Base-by-base conservation (phyloP, 2,888 invertebrate species). In the Rotaria macrura region DNA sequence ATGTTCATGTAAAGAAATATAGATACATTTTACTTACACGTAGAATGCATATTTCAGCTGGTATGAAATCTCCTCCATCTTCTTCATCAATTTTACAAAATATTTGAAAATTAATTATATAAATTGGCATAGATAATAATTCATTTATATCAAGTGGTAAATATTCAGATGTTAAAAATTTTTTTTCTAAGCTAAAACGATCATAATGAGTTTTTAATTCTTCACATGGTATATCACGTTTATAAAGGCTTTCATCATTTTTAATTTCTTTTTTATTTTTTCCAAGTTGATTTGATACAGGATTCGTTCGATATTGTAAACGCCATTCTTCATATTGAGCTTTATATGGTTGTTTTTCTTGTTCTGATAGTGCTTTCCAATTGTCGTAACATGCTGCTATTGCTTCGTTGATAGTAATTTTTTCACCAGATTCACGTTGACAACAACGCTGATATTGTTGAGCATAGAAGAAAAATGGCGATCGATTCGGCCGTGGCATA, bases 21-120 rank as follows among this genome's bases (percentile, higher is more conserved):
- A 7, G 25, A 57, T 6, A 20, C 0, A 34, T 29, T 29, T 65
- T 1, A 34, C 79, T 12, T 43, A 79, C 43, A 43, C 79, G 25
- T 43, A 79, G 20, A 79, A 79, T 43, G n/a, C 79, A 43, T n/a
- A 79, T 79, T 79, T 79, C 79, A 25, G 79, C 79, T n/a, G 79
- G 79, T 25, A 79, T 3, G 43, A 43, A 43, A n/a, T 79, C 10
- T 43, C 79, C 79, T 20, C 79, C 79, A 43, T 79, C 79, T 79
- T 79, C 79, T n/a, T n/a, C 79, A 25, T 79, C 79, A 43, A 79
- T 5, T 79, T 79, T n/a, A 43, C 79, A 79, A 34, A 79, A 79
- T 2, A 79, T 43, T 25, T 79, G 79, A 79, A 79, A 79, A 79
- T 79, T 79, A 25, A 79, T 40, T 43, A 79, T 20, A 79, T 79